Evolutionary conservation across 2,888 invertebrate species (phyloP), one percentile per base, ranked within the genome.

Genomic region (Zygothrica quintamaculata): DNA sequence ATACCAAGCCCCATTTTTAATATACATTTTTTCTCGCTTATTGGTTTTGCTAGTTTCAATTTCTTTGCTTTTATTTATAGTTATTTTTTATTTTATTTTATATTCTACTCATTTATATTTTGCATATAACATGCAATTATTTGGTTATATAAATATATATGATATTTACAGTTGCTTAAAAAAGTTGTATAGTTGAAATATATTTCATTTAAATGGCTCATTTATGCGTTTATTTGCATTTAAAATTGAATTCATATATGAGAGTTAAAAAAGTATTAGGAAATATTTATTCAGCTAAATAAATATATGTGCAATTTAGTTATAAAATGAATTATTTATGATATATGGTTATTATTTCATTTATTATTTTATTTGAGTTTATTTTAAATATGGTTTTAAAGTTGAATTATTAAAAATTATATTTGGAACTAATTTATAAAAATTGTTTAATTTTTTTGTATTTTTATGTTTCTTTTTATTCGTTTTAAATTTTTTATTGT

Each of bases 51-150:
- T 36, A 22, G 13, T 40, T 56, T 52, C 12, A 11, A 7, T 39
- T 12, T 39, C n/a, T 39, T 25, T 7, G 22, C 18, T 42, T 13
- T 36, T 29, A 6, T 39, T 2, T 40, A 44, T 22, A 46, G 6
- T 36, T 55, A 29, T 43, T 1, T 29, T 29, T 39, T 43, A 12
- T 37, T 15, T 42, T 40, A 33, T 16, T 0, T 15, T n/a, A 25
- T 42, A 8, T 52, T 26, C 44, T 34, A 22, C 25, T 34, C 8
- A 33, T 43, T 53, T 12, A 13, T 42, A 43, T 53, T n/a, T n/a
- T n/a, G n/a, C n/a, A n/a, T n/a, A n/a, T n/a, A n/a, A n/a, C n/a
- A n/a, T n/a, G n/a, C n/a, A n/a, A 39, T 5, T 29, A 29, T 29
- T 29, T 29, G n/a, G 5, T 29, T 29, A 29, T 3, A 22, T 22